phyloP scores from a whole-genome alignment of 2,888 invertebrate species.

The Nephrotoma appendiculata region DNA sequence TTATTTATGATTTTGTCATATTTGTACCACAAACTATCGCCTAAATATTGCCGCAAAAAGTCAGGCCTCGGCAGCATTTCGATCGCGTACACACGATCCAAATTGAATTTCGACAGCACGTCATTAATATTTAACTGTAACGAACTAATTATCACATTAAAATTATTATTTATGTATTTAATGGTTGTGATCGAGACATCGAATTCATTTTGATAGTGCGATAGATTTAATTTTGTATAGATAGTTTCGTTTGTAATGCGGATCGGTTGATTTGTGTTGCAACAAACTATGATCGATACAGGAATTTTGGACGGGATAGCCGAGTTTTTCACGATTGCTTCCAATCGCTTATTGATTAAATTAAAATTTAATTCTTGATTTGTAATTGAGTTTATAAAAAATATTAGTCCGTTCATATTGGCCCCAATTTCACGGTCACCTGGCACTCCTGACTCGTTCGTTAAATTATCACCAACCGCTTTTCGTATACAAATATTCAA shows the following conservation, averaged over 20 bases:
- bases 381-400: constrained; percentile 14
- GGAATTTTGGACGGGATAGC: constrained; percentile 18
- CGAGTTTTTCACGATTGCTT: constrained; percentile 18
- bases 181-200: not conserved
- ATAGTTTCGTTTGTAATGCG: constrained; percentile 34
- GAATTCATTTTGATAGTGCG: not conserved
- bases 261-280: constrained; percentile 15
- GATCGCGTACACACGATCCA: constrained; percentile 32
- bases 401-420: not conserved
- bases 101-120: constrained; percentile 36
- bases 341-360: constrained; percentile 21
- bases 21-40: constrained; percentile 46
- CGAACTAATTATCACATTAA: constrained; percentile 29
- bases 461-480: constrained; percentile 19
- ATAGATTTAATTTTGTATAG: not conserved
- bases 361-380: constrained; percentile 19
- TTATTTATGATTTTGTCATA: constrained; percentile 31
- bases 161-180: not conserved
- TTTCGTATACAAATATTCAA: constrained; percentile 26
- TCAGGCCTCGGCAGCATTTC: constrained; percentile 42
- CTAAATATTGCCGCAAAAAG: constrained; percentile 41
- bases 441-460: constrained; percentile 20
- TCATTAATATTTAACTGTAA: constrained; percentile 36
- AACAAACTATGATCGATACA: constrained; percentile 21
- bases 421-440: not conserved